Percentiles rank a stretch among this genome's conserved stretches.
phyloP scores from a whole-genome alignment of 2,888 invertebrate genomes.

The Orthonevra nobilis region DNA sequence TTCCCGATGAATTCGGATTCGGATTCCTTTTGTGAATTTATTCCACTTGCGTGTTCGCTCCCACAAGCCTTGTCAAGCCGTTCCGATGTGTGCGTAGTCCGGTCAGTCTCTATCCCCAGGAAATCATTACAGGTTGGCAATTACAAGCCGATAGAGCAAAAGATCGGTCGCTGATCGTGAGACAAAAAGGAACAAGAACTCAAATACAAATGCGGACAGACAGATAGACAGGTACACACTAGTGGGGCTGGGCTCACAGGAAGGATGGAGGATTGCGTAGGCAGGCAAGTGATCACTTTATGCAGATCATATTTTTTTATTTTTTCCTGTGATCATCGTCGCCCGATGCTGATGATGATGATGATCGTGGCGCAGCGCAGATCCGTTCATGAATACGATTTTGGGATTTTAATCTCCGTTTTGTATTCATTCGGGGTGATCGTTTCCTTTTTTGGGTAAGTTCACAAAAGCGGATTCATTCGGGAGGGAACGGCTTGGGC shows the following conservation, averaged over 20 bases:
- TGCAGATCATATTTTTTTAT: conserved; percentile 69
- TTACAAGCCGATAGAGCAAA: conserved; percentile 50
- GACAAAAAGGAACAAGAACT: conserved; percentile 48
- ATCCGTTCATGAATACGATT: conserved; percentile 62
- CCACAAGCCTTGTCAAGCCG: conserved; percentile 43
- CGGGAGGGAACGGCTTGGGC: conserved; percentile 25
- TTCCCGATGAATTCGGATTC: conserved; percentile 40
- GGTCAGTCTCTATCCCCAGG: conserved; percentile 53
- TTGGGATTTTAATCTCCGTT: conserved; percentile 62
- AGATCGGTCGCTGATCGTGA: too few relatives aligned
- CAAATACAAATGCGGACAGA: conserved; percentile 63
- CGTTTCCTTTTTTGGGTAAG: conserved; percentile 66
- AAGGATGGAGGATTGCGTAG: conserved; percentile 60
- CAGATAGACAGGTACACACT: conserved; percentile 68
- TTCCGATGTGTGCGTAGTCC: conserved; percentile 60
- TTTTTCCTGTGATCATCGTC: conserved; percentile 52
- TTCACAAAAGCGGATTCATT: conserved; percentile 30
- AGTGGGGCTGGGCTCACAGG: conserved; percentile 66
- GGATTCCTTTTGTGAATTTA: conserved; percentile 65
- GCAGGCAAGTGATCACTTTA: conserved; percentile 66
- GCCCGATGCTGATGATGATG: conserved; percentile 20
- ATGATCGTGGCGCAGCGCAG: conserved; percentile 22
- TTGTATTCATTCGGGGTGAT: conserved; percentile 59
- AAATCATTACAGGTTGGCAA: conserved; percentile 70
- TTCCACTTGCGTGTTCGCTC: conserved; percentile 64